Evolutionary conservation across 2,113 vertebrate species (phyloP).

Genomic region (Sminthopsis crassicaudata): DNA sequence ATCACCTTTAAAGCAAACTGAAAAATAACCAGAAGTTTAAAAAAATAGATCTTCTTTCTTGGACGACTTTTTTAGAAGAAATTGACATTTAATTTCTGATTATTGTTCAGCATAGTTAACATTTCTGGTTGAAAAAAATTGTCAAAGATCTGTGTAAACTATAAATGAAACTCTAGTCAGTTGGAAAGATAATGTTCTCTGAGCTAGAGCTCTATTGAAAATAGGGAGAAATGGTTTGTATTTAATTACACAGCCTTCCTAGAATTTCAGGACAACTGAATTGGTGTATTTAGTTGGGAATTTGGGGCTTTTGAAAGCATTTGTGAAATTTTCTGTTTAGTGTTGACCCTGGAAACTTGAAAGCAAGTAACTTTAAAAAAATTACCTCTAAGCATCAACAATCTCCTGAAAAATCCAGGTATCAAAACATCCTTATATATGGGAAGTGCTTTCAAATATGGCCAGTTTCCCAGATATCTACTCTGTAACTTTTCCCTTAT

Average conservation of each 20-base stretch:
- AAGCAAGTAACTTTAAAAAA: background rate
- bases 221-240: background rate
- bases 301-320: background rate
- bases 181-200: background rate
- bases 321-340: conserved; percentile 14
- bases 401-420: too few species aligned
- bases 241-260: background rate
- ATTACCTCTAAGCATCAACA: too few species aligned
- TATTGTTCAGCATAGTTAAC: background rate
- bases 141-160: background rate
- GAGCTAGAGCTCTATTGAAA: background rate
- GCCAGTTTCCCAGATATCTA: too few species aligned
- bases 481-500: too few species aligned
- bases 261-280: background rate
- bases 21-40: too few species aligned
- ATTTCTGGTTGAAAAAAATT: conserved; percentile 25
- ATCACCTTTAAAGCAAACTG: too few species aligned
- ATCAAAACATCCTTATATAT: too few species aligned
- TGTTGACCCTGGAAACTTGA: background rate
- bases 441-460: too few species aligned
- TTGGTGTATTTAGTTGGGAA: background rate
- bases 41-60: background rate
- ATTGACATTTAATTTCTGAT: too few species aligned
- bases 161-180: background rate
- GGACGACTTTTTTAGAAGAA: background rate